These are phyloP conservation scores for Gonocerus acuteangulatus DNA, from an alignment of 2,888 invertebrate genomes.

Conservation along the genomic window DNA sequence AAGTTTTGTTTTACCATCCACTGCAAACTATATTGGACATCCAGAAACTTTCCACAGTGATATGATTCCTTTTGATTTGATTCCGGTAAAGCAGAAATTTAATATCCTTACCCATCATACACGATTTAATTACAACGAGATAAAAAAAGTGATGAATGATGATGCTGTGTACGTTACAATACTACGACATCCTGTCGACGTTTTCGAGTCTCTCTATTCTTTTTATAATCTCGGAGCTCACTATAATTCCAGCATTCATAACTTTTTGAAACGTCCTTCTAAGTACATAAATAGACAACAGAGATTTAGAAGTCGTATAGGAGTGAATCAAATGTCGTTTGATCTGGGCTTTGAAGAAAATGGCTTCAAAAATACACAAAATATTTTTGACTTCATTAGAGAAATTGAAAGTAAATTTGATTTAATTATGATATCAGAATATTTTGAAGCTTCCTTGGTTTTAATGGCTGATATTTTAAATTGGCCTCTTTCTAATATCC, in stretches of 20 bases:
- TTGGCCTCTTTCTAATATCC: slow-evolving; percentile 38
- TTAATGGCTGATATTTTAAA: slow-evolving; percentile 37
- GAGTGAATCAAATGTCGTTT: slow-evolving; percentile 39
- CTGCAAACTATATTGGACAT: slow-evolving; percentile 37
- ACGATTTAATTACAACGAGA: slow-evolving; percentile 28
- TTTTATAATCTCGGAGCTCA: slow-evolving; percentile 34
- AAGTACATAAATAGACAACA: not conserved
- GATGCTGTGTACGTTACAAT: slow-evolving; percentile 36
- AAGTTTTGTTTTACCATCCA: slow-evolving; percentile 36
- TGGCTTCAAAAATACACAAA: slow-evolving; percentile 21
- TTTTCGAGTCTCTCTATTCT: slow-evolving; percentile 37
- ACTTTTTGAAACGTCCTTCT: slow-evolving; percentile 21
- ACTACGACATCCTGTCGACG: slow-evolving; percentile 35
- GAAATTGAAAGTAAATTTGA: slow-evolving; percentile 38
- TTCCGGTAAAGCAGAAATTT: slow-evolving; percentile 33
- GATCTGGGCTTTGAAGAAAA: slow-evolving; percentile 36
- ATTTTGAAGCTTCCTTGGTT: slow-evolving; percentile 38
- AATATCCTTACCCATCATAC: slow-evolving; percentile 39
- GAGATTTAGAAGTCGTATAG: slow-evolving; percentile 29
- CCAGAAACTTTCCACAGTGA: slow-evolving; percentile 30
- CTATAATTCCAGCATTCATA: slow-evolving; percentile 28
- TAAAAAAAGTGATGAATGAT: slow-evolving; percentile 36
- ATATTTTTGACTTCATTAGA: slow-evolving; percentile 34
- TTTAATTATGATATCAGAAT: slow-evolving; percentile 39
- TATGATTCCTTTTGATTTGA: slow-evolving; percentile 31